Evolutionary conservation across 2,797 vertebrate species (phyloP).

Genomic region (Acipenser transmontanus): DNA sequence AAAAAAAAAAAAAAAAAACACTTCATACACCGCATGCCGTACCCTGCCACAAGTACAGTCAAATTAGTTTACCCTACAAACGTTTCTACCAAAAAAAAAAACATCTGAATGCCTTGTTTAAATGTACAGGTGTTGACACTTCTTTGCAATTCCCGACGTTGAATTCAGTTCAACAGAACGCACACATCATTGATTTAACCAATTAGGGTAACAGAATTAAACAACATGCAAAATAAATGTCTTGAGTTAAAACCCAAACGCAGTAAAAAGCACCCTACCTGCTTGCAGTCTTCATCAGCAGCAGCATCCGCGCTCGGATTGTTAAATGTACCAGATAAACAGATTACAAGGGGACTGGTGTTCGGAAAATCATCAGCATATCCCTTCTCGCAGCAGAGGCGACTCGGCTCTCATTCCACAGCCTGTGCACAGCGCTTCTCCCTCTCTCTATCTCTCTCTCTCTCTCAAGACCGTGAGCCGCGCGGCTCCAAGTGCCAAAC

Average conservation of each 20-base stretch:
- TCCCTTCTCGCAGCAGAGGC: slow-evolving; percentile 22
- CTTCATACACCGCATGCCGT: no score
- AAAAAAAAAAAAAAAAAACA: no score
- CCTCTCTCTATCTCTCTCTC: no score
- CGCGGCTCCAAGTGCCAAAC: slow-evolving; percentile 37
- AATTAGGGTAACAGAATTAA: background rate
- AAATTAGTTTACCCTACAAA: no score
- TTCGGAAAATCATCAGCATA: slow-evolving; percentile 5
- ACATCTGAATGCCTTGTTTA: background rate
- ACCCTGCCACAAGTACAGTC: no score
- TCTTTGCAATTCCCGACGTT: background rate
- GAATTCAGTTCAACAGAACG: background rate
- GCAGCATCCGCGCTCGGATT: slow-evolving; percentile 12
- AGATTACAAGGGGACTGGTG: slow-evolving; percentile 14
- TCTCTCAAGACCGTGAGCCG: slow-evolving; percentile 17
- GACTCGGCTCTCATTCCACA: slow-evolving; percentile 21
- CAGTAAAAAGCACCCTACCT: slow-evolving; percentile 16
- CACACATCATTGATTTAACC: background rate
- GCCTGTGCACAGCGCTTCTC: slow-evolving; percentile 14
- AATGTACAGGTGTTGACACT: slow-evolving; percentile 15
- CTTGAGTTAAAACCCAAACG: background rate
- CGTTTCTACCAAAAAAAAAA: no score
- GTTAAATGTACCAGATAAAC: slow-evolving; percentile 22
- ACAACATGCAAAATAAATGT: background rate
- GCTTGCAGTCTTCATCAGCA: slow-evolving; percentile 16